Base-by-base conservation (phyloP, 2,888 invertebrate genomes). In the Yponomeuta sedellus region DNA sequence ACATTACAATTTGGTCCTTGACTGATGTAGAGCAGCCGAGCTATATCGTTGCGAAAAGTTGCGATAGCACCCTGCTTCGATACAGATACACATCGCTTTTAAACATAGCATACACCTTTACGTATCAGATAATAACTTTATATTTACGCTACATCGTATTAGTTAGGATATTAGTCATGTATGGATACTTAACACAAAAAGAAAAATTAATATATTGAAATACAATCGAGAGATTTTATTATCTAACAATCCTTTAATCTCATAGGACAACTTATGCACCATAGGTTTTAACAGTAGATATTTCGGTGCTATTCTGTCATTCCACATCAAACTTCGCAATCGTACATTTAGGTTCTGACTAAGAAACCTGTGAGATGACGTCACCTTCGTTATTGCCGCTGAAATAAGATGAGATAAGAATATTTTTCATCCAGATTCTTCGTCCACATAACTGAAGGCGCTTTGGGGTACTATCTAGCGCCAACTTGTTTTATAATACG, bases 231-330 rank as follows among this genome's bases (percentile, higher is more conserved):
- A 28, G 10, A 71, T 73, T n/a, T 73, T 74, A 76, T 72, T 73
- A 75, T 69, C 74, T 77, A 83, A 81, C 76, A 81, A 79, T 81
- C 77, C 76, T 75, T 77, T 77, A 76, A 80, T 77, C 73, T 78
- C 74, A 74, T 75, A 81, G 75, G 77, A 82, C 75, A 81, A 78
- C 78, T 74, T 78, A 82, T 82, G 86, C 83, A 88, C 83, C 86
- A 86, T 81, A 81, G 75, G 75, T 76, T 75, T 73, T 76, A 78
- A 71, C 74, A 74, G 76, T 78, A 78, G n/a, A n/a, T n/a, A n/a
- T 77, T 34, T 34, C 34, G 34, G 34, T 34, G 34, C 34, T 34
- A 34, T 34, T 34, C 34, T 34, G 34, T 34, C 34, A 34, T 34
- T 34, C 8, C 34, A 34, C 34, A n/a, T n/a, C n/a, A 34, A 6